phyloP scores from a whole-genome alignment of 2,888 invertebrate genomes.

The Drosophila falleni region DNA sequence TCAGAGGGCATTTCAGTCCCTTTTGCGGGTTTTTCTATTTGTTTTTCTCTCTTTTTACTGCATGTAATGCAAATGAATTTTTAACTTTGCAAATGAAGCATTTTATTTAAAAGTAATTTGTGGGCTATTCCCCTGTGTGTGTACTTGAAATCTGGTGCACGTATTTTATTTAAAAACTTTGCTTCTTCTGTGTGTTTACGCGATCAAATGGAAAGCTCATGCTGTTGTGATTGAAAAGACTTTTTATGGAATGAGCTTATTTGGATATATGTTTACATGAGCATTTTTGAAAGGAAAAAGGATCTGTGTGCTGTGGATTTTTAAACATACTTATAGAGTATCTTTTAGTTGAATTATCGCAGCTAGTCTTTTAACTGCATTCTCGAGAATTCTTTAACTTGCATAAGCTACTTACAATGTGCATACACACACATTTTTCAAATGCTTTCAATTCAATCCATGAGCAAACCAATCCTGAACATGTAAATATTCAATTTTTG shows the following conservation, averaged over 20 bases:
- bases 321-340: not conserved
- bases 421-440: conserved; percentile 15
- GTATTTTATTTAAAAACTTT: conserved; percentile 20
- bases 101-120: conserved; percentile 55
- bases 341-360: not conserved
- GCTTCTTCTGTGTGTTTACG: conserved; percentile 11
- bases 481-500: conserved; percentile 64
- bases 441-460: conserved; percentile 33
- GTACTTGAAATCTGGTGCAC: not conserved
- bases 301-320: not conserved
- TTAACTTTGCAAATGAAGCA: conserved; percentile 61
- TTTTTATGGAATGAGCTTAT: no score
- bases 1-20: not conserved
- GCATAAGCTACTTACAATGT: conserved; percentile 41
- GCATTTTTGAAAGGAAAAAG: not conserved
- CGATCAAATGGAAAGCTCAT: conserved; percentile 9
- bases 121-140: not conserved
- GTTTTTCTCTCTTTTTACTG: conserved; percentile 13
- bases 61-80: conserved; percentile 51
- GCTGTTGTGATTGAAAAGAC: not conserved
- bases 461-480: conserved; percentile 5
- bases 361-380: conserved; percentile 13
- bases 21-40: conserved; percentile 15
- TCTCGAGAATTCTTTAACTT: conserved; percentile 4
- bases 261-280: no score